These are phyloP conservation scores for Melanargia galathea DNA, from an alignment of 2,888 invertebrate species.

Conservation along the genomic window DNA sequence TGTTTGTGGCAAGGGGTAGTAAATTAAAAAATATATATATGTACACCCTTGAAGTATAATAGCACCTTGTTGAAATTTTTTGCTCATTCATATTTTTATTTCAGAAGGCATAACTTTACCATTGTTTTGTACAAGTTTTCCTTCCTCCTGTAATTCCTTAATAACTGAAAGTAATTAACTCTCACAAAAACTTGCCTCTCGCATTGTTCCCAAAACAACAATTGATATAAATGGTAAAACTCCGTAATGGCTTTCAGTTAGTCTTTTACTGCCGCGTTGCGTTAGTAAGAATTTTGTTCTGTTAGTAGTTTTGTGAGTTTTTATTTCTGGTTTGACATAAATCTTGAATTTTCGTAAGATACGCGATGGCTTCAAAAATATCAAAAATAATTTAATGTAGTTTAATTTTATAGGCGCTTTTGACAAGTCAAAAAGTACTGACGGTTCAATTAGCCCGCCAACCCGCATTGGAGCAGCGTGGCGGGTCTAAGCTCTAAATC, in stretches of 20 bases:
- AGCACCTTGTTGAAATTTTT: neutral
- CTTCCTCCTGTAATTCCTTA: slow-evolving; percentile 16
- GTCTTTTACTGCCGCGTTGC: slow-evolving; percentile 10
- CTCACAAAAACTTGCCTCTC: slow-evolving; percentile 10
- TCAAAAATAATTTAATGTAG: too few relatives aligned
- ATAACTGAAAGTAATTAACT: slow-evolving; percentile 20
- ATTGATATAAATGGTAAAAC: slow-evolving; percentile 33
- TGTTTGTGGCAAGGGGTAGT: too few relatives aligned
- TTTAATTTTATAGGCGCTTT: too few relatives aligned
- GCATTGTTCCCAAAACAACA: slow-evolving; percentile 27
- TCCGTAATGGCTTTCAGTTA: slow-evolving; percentile 28
- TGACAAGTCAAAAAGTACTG: too few relatives aligned
- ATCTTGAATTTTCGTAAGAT: too few relatives aligned
- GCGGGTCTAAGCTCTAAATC: too few relatives aligned
- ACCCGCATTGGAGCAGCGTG: too few relatives aligned
- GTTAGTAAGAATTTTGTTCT: slow-evolving; percentile 22
- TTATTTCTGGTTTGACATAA: neutral
- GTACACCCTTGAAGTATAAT: too few relatives aligned
- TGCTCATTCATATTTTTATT: neutral
- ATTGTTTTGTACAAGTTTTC: neutral
- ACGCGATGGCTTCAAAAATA: too few relatives aligned
- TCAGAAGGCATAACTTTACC: neutral
- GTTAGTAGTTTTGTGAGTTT: neutral
- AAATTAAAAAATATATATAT: too few relatives aligned
- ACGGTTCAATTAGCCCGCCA: too few relatives aligned